A percentile compares a stretch with the other conserved stretches of the same genome.
phyloP scores from a whole-genome alignment of 2,888 invertebrate species.

The Amphimallon solstitiale region DNA sequence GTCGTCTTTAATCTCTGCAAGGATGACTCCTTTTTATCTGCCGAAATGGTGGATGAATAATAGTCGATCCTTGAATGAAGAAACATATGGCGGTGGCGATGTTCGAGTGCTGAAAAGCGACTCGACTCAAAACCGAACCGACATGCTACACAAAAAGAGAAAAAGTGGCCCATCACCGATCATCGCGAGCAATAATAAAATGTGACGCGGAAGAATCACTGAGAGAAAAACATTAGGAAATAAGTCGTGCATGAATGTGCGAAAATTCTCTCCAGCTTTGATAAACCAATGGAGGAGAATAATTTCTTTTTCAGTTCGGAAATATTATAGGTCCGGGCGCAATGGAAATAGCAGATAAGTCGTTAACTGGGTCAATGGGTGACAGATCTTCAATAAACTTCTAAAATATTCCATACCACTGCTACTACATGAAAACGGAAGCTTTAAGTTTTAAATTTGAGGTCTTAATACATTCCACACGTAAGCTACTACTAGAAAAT shows the following conservation, averaged over 20 bases:
- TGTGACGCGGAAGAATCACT: slow-evolving; percentile 19
- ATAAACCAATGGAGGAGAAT: slow-evolving; percentile 54
- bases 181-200: slow-evolving; percentile 21
- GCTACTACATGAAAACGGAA: background rate
- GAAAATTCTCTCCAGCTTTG: slow-evolving; percentile 49
- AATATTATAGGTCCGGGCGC: slow-evolving; percentile 50
- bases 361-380: slow-evolving; percentile 49
- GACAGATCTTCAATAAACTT: slow-evolving; percentile 32
- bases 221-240: slow-evolving; percentile 46
- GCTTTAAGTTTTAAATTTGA: background rate
- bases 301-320: slow-evolving; percentile 50
- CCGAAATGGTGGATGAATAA: background rate
- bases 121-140: background rate
- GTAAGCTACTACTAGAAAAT: too few species aligned
- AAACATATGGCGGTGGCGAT: slow-evolving; percentile 1
- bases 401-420: slow-evolving; percentile 8
- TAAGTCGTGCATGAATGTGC: slow-evolving; percentile 52
- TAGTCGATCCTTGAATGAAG: background rate
- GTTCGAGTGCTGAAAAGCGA: background rate
- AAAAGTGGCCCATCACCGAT: background rate
- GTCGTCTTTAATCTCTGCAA: slow-evolving; percentile 2
- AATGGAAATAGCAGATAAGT: slow-evolving; percentile 49
- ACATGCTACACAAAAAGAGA: background rate
- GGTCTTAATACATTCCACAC: background rate
- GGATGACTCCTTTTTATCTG: slow-evolving; percentile 2